Conservation (phyloP, 1,140 invertebrate genomes). For the Neomicropteryx cornuta region DNA sequence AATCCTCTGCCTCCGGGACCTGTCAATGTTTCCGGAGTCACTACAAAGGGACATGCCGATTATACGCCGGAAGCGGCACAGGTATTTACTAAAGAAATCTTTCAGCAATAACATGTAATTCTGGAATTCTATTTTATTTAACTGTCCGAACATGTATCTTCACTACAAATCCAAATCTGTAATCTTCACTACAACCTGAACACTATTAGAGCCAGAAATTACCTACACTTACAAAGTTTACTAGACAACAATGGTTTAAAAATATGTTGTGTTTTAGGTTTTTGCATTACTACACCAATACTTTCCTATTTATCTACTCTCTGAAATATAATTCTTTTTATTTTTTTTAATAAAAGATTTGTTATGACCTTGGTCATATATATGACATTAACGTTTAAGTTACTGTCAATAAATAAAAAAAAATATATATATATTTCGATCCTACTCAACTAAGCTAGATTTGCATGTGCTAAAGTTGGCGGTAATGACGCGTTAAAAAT, state of each 20-base stretch:
- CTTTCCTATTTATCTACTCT: too few relatives aligned
- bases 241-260: background rate
- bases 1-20: constrained; percentile 57
- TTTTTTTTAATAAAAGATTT: too few relatives aligned
- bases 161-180: background rate
- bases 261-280: background rate
- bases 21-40: constrained; percentile 65
- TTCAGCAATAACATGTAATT: too few relatives aligned
- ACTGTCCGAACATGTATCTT: background rate
- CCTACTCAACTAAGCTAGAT: background rate
- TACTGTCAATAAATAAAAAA: background rate
- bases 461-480: background rate
- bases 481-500: too few relatives aligned
- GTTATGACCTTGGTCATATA: too few relatives aligned
- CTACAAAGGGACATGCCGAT: constrained; percentile 71
- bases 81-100: constrained; percentile 43
- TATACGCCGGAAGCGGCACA: constrained; percentile 82
- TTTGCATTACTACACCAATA: too few relatives aligned
- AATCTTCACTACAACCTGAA: background rate
- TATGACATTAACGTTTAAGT: too few relatives aligned
- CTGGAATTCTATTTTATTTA: background rate
- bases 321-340: too few relatives aligned
- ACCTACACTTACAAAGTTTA: background rate
- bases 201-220: background rate
- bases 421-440: background rate